phyloP scores from a whole-genome alignment of 37 sponge, comb jelly and placozoan species.

The Hexactinellida sp. region DNA sequence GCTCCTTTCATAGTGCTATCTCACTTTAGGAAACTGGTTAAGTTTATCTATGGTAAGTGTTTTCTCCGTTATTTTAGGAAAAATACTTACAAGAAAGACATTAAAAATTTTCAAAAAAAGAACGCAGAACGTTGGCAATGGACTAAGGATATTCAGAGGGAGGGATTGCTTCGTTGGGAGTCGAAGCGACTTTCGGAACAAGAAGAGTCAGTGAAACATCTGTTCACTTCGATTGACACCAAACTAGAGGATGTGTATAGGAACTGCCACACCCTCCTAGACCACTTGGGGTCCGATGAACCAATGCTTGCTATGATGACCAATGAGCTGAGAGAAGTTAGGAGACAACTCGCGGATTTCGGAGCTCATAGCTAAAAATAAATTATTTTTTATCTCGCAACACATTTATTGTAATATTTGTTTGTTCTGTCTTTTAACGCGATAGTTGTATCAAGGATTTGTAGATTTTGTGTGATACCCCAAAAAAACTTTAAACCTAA shows the following conservation, averaged over 20 bases:
- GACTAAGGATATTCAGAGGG: background rate
- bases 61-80: background rate
- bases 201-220: background rate
- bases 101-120: background rate
- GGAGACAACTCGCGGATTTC: constrained; percentile 10
- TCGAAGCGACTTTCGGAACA: background rate
- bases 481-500: too few relatives aligned
- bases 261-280: background rate
- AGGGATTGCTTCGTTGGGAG: background rate
- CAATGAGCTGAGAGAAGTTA: background rate
- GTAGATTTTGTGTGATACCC: too few relatives aligned
- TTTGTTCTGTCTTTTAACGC: too few relatives aligned
- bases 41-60: background rate
- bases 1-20: background rate
- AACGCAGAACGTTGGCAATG: background rate
- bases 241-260: background rate
- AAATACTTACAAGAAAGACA: background rate
- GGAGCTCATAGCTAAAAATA: background rate
- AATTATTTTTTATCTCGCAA: background rate
- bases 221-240: background rate
- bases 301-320: background rate
- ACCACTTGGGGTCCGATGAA: constrained; percentile 4
- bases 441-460: too few relatives aligned
- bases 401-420: too few relatives aligned
- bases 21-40: background rate